A percentile compares a stretch with the other conserved stretches of the same genome.
phyloP scores from a whole-genome alignment of 2,113 vertebrate genomes.

The Toxotes jaculatrix region DNA sequence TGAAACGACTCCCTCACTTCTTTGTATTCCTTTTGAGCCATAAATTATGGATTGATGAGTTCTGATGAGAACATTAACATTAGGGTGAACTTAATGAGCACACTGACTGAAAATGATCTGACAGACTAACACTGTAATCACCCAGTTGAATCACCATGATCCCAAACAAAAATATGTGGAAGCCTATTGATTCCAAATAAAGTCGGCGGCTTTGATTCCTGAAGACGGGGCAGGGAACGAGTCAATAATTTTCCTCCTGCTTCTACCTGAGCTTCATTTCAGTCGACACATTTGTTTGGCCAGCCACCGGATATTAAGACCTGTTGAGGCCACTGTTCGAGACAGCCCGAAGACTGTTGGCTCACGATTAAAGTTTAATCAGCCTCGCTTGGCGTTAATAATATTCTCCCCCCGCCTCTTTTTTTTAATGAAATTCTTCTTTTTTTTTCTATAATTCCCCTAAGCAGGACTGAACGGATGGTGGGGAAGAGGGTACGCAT shows the following conservation, averaged over 20 bases:
- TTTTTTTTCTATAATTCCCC: slow-evolving; percentile 60
- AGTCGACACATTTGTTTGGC: slow-evolving; percentile 75
- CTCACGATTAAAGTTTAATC: slow-evolving; percentile 83
- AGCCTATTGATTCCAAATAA: slow-evolving; percentile 61
- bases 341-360: slow-evolving; percentile 72
- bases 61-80: slow-evolving; percentile 71
- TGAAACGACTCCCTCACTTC: slow-evolving; percentile 28
- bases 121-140: slow-evolving; percentile 18
- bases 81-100: slow-evolving; percentile 67
- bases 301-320: slow-evolving; percentile 77
- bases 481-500: slow-evolving; percentile 37
- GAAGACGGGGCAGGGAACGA: not conserved
- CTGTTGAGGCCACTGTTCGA: slow-evolving; percentile 80
- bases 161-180: slow-evolving; percentile 41
- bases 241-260: slow-evolving; percentile 44
- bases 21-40: slow-evolving; percentile 74
- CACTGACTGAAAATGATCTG: slow-evolving; percentile 49
- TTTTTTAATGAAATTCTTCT: slow-evolving; percentile 68
- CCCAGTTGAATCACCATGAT: slow-evolving; percentile 16
- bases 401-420: slow-evolving; percentile 38
- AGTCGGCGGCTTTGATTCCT: slow-evolving; percentile 46
- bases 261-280: slow-evolving; percentile 59
- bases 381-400: slow-evolving; percentile 62
- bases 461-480: slow-evolving; percentile 56
- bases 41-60: slow-evolving; percentile 78